These are phyloP conservation scores for Morus bassanus DNA, from an alignment of 2,797 vertebrate genomes.

Conservation along the genomic window DNA sequence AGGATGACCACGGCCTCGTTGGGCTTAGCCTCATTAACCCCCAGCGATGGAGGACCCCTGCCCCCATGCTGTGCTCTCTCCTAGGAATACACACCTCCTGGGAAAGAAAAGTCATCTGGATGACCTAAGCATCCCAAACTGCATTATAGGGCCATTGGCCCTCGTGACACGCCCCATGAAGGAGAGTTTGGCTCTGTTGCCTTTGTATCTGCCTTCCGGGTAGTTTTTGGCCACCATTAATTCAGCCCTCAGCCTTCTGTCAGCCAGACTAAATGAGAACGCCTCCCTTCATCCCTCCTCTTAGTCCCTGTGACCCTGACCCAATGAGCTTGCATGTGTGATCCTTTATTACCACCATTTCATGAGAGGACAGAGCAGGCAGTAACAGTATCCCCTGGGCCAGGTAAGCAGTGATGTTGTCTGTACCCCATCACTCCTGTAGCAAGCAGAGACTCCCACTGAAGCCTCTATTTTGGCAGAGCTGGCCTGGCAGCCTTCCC, in stretches of 20 bases:
- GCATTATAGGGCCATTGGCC: background rate
- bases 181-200: background rate
- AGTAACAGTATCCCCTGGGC: too few species aligned
- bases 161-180: background rate
- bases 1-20: fast-evolving
- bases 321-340: fast-evolving
- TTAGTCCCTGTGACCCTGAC: fast-evolving
- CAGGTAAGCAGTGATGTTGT: background rate
- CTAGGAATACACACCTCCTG: background rate
- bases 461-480: background rate
- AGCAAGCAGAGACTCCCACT: background rate
- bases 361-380: background rate
- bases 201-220: background rate
- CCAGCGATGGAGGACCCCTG: fast-evolving
- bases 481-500: background rate
- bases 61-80: background rate
- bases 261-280: background rate
- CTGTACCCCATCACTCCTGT: background rate
- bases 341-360: background rate
- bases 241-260: background rate
- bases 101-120: background rate
- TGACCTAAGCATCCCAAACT: background rate
- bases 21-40: background rate
- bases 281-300: background rate
- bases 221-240: background rate